Evolutionary conservation across 2,888 invertebrate species (phyloP).

Genomic region (Asteroscopus sphinx): DNA sequence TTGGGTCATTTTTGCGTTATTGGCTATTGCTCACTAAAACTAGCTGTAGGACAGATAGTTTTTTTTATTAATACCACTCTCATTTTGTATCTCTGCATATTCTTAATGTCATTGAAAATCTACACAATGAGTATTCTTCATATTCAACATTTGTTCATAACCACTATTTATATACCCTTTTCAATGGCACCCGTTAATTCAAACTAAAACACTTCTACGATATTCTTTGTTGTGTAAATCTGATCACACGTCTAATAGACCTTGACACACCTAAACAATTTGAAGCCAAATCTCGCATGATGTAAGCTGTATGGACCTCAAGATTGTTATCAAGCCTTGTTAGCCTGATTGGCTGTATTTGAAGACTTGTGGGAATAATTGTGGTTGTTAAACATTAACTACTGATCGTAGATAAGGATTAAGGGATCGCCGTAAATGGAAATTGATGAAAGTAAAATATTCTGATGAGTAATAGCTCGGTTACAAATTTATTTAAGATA

Average conservation of each 20-base stretch:
- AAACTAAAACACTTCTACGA: slow-evolving; percentile 7
- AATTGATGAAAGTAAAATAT: slow-evolving; percentile 34
- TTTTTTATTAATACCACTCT: too few relatives aligned
- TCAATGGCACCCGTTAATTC: not conserved
- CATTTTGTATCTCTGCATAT: too few relatives aligned
- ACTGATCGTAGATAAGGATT: slow-evolving; percentile 31
- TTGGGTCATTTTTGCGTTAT: too few relatives aligned
- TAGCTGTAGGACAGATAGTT: too few relatives aligned
- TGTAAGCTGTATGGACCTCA: slow-evolving; percentile 53
- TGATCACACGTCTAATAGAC: slow-evolving; percentile 59
- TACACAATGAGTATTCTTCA: too few relatives aligned
- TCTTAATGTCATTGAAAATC: too few relatives aligned
- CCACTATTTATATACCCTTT: not conserved
- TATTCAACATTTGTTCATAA: too few relatives aligned
- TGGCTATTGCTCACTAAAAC: too few relatives aligned
- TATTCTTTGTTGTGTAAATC: slow-evolving; percentile 64
- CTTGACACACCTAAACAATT: slow-evolving; percentile 72
- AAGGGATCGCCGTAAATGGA: slow-evolving; percentile 28
- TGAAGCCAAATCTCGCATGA: slow-evolving; percentile 57
- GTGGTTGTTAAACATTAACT: slow-evolving; percentile 5
- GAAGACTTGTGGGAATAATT: slow-evolving; percentile 37
- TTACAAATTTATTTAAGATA: too few relatives aligned
- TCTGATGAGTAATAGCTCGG: not conserved
- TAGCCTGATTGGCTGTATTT: slow-evolving; percentile 45
- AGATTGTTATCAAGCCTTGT: slow-evolving; percentile 56